Evolutionary conservation across 2,113 vertebrate genomes (phyloP), one percentile per base, ranked within the genome.

Genomic region (Ctenomys sociabilis): DNA sequence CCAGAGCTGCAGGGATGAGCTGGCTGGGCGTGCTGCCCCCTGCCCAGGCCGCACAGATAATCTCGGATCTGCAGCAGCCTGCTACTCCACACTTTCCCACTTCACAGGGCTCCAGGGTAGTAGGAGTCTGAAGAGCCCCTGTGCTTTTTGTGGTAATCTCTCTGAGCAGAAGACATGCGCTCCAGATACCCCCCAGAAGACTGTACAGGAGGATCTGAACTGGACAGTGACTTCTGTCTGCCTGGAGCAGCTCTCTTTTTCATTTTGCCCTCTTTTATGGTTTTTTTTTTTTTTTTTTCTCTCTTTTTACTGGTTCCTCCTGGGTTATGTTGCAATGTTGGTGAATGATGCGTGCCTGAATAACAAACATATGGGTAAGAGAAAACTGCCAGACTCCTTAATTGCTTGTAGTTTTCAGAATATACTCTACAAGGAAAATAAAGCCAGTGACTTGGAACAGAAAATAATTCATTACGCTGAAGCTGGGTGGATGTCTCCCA

Each of bases 281-380:
- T n/a, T n/a, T n/a, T n/a, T n/a, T n/a, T n/a, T n/a, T n/a, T n/a
- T n/a, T n/a, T n/a, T 37, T 19, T 0, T 14, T 28, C 5, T 1
- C 8, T 17, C 22, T 40, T 43, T 85, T 40, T 83, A 45, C 70
- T 73, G 52, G 43, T 35, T 59, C 49, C 59, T 64, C 52, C 26
- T 66, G 87, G 49, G 21, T 63, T 40, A 2, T 93, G 91, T 94
- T n/a, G 77, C 72, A 88, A 66, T 73, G 35, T 4, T 95, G 96
- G 88, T 88, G 54, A 57, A 81, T 68, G 72, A 93, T 0, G 9
- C 63, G 82, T 28, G 52, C 77, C 30, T 59, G 80, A 63, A 90
- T 64, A 90, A 82, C 59, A 94, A 85, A 88, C 88, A 92, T 64
- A 72, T 54, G 87, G 59, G 30, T 35, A 21, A 24, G 30, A 90